Evolutionary conservation across 2,113 vertebrate genomes (phyloP).

Genomic region (Neolamprologus devosi): DNA sequence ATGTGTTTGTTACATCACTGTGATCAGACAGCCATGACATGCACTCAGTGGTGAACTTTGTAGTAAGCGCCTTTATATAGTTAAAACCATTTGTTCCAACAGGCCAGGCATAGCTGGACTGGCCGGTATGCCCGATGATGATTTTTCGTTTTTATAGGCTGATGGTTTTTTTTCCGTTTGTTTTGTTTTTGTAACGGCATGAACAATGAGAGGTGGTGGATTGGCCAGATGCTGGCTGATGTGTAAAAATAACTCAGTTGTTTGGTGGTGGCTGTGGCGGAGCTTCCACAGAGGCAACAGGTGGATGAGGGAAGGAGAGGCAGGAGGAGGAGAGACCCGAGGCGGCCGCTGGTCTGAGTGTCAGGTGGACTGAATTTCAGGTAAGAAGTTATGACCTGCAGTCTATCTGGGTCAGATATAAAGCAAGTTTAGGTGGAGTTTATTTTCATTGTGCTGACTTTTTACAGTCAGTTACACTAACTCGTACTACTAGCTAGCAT

Average conservation of each 20-base stretch:
- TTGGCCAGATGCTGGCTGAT: neutral
- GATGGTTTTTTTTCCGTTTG: accelerated
- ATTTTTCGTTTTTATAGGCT: accelerated
- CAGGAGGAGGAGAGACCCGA: neutral
- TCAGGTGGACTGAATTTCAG: neutral
- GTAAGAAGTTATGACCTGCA: neutral
- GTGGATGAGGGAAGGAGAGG: neutral
- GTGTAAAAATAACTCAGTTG: neutral
- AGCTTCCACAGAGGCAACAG: neutral
- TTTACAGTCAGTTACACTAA: neutral
- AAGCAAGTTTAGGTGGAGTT: neutral
- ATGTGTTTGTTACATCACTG: neutral
- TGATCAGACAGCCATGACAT: neutral
- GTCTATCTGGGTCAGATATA: neutral
- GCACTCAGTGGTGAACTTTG: neutral
- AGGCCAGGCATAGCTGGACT: neutral
- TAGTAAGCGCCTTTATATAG: neutral
- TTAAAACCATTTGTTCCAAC: neutral
- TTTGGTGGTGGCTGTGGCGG: neutral
- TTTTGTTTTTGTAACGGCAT: neutral
- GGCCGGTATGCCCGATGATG: neutral
- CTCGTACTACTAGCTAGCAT: neutral
- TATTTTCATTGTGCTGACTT: accelerated
- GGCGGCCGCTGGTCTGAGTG: accelerated
- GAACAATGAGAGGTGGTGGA: neutral